Conservation (phyloP, 23 tunicate species). For the Styela clava region DNA sequence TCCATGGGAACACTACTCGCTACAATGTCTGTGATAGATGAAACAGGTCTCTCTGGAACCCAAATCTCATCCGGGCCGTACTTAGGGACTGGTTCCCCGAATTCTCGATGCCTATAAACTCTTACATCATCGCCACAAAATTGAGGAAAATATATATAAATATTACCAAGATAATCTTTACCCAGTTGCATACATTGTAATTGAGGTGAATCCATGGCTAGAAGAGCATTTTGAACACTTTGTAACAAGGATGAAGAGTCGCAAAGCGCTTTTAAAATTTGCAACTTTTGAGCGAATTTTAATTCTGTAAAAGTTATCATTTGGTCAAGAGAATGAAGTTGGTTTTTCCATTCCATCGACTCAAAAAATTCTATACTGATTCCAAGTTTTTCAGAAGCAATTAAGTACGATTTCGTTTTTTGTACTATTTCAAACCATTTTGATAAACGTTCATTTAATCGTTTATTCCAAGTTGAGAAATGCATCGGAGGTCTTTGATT, state of each 20-base stretch:
- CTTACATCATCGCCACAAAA: conserved; percentile 78
- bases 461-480: conserved; percentile 61
- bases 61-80: conserved; percentile 11
- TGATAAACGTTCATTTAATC: conserved; percentile 36
- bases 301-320: conserved; percentile 39
- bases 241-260: conserved; percentile 47
- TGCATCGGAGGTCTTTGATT: conserved; percentile 64
- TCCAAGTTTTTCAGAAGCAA: conserved; percentile 71
- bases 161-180: conserved; percentile 47
- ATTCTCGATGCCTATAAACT: conserved; percentile 51
- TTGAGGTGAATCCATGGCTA: conserved; percentile 9
- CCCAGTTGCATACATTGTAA: conserved; percentile 61
- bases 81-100: conserved; percentile 22
- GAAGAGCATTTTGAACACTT: conserved; percentile 58
- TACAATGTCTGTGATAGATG: neutral
- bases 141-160: conserved; percentile 79
- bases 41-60: neutral
- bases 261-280: conserved; percentile 64
- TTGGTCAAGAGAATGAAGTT: conserved; percentile 30
- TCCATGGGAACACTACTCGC: neutral
- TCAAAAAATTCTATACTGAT: conserved; percentile 45
- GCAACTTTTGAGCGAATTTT: conserved; percentile 33
- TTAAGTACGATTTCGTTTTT: conserved; percentile 41
- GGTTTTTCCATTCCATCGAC: conserved; percentile 67
- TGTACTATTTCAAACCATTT: conserved; percentile 74